phyloP scores from a whole-genome alignment of 2,797 vertebrate species.

The Chromobotia macracanthus region DNA sequence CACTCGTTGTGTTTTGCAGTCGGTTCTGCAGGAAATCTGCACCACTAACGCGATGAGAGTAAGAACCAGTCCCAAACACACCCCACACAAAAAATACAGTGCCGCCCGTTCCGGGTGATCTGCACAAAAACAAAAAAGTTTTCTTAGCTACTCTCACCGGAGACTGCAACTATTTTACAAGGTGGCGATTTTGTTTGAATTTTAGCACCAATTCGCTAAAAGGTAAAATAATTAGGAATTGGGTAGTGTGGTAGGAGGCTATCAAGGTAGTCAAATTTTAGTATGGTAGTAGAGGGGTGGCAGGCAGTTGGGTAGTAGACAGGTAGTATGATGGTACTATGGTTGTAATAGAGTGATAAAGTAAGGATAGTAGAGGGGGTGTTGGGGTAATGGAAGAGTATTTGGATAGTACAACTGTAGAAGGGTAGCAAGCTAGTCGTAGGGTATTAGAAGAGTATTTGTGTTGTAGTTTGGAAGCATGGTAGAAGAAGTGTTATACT shows the following conservation, averaged over 20 bases:
- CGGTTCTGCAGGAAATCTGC: conserved; percentile 90
- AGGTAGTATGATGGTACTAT: too few relatives aligned
- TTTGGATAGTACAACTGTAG: neutral
- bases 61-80: conserved; percentile 92
- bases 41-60: conserved; percentile 92
- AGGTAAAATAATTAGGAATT: too few relatives aligned
- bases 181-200: too few relatives aligned
- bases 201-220: too few relatives aligned
- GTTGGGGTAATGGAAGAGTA: neutral
- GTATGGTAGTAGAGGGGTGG: too few relatives aligned
- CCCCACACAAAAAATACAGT: conserved; percentile 93
- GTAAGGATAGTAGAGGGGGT: neutral
- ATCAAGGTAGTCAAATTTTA: too few relatives aligned
- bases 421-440: too few relatives aligned
- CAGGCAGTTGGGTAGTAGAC: neutral
- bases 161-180: too few relatives aligned
- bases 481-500: neutral
- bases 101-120: conserved; percentile 94
- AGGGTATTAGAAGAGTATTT: neutral
- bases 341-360: neutral
- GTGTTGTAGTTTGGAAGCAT: neutral
- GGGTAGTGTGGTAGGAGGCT: too few relatives aligned
- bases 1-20: conserved; percentile 80
- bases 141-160: too few relatives aligned
- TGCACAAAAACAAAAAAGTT: conserved; percentile 60